Conservation (phyloP, 2,113 vertebrate species). For the Rhipidura dahli region DNA sequence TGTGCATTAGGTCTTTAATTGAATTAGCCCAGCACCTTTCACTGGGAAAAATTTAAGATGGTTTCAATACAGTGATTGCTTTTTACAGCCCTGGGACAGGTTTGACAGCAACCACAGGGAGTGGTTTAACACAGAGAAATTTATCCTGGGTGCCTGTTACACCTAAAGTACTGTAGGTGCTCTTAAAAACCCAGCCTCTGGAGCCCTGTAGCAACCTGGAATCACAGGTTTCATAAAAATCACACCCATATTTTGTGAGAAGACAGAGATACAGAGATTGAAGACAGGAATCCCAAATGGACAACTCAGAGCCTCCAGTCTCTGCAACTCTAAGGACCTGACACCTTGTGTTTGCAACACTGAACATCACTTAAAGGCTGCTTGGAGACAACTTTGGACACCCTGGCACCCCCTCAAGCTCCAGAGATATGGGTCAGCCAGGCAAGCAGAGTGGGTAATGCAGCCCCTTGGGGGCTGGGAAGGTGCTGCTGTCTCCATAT, state of each 20-base stretch:
- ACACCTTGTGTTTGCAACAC: background rate
- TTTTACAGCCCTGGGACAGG: background rate
- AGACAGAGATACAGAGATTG: background rate
- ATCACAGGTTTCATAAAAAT: background rate
- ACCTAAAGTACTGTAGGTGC: background rate
- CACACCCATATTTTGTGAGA: background rate
- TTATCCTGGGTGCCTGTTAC: background rate
- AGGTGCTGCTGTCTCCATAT: background rate
- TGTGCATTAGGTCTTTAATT: conserved; percentile 19
- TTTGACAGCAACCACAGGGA: background rate
- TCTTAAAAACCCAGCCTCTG: background rate
- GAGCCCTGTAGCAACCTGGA: background rate
- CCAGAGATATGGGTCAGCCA: fast-evolving
- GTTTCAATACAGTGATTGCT: background rate
- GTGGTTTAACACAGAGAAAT: background rate
- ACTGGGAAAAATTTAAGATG: background rate
- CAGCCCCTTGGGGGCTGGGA: background rate
- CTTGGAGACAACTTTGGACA: background rate
- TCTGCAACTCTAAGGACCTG: background rate
- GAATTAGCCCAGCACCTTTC: conserved; percentile 46
- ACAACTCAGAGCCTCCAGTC: background rate
- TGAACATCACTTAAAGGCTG: background rate
- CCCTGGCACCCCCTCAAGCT: background rate
- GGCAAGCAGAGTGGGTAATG: background rate
- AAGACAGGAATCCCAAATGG: background rate